Conservation (phyloP, 2,888 invertebrate genomes). For the Campoletis raptor region DNA sequence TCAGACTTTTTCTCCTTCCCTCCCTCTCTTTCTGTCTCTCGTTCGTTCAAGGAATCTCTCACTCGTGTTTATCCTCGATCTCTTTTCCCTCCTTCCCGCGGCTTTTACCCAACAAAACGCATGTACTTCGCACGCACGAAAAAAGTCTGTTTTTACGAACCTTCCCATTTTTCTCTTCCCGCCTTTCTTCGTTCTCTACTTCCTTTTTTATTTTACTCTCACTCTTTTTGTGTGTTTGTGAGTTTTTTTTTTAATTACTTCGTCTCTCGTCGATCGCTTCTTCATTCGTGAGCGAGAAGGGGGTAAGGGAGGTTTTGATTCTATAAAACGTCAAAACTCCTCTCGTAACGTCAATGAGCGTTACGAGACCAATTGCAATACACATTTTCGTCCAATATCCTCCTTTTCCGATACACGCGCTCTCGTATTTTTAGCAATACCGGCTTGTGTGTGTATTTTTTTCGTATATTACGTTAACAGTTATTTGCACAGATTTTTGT, state of each 20-base stretch:
- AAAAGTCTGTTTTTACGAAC: constrained; percentile 58
- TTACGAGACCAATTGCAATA: constrained; percentile 53
- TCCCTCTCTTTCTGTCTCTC: constrained; percentile 48
- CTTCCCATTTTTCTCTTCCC: constrained; percentile 61
- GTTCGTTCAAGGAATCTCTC: constrained; percentile 48
- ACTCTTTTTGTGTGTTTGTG: constrained; percentile 53
- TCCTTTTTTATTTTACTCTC: constrained; percentile 25
- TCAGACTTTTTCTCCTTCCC: constrained; percentile 36
- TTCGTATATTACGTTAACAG: neutral
- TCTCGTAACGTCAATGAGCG: constrained; percentile 41
- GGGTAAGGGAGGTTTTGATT: constrained; percentile 33
- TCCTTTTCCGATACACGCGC: neutral
- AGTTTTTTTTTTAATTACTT: constrained; percentile 16
- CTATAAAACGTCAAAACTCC: constrained; percentile 50
- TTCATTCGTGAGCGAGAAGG: neutral
- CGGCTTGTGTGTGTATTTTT: neutral
- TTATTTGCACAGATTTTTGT: constrained; percentile 45
- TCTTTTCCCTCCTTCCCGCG: constrained; percentile 54
- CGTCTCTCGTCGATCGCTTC: constrained; percentile 46
- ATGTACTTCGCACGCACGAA: constrained; percentile 65
- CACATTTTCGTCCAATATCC: neutral
- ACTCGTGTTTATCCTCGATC: constrained; percentile 50
- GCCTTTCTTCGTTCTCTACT: constrained; percentile 47
- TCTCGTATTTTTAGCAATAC: neutral
- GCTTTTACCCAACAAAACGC: constrained; percentile 61